Evolutionary conservation across 2,888 invertebrate genomes (phyloP), one percentile per base, ranked within the genome.

Genomic region (Xestia ashworthii): DNA sequence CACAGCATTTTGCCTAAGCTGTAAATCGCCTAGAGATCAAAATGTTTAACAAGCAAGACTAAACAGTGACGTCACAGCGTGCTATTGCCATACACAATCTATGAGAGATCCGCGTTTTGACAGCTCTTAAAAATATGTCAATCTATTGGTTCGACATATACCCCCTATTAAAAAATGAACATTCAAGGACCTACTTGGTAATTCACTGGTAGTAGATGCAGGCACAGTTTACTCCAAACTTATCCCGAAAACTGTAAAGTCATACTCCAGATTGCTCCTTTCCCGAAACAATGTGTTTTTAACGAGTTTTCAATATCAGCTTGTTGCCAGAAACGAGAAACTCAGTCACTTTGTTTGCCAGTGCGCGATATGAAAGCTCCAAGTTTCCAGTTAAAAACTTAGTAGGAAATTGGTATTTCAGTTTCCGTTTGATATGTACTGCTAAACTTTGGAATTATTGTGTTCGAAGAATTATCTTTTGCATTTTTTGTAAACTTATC

Each of bases 241-340:
- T 41, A 70, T 62, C 25, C 55, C n/a, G 41, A 72, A 73, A 80
- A 67, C 62, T 62, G 14, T 55, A 19, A 41, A 74, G 41, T 48
- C 70, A 32, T 70, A 38, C 60, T 48, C n/a, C 25, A 70, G 73
- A 77, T 83, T 77, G 38, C 38, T 22, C 16, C 22, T 41, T 71
- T 53, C 58, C 55, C 44, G 50, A 77, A 48, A 55, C 67, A 71
- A 71, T 71, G 71, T 65, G 58, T 16, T 53, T 71, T 53, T 78
- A 74, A 82, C 68, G 80, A 82, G 62, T 74, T 84, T 65, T 53
- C 68, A 68, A 79, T 65, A 80, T 53, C 25, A 68, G 67, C 44
- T 74, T 64, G 70, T 68, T 68, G 46, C 41, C 50, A 74, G 70
- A 46, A 70, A 41, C n/a, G 50, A 22, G 60, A 71, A 84, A 83